Conservation (phyloP, 2,797 vertebrate species). For the Spinus olivaceus region DNA sequence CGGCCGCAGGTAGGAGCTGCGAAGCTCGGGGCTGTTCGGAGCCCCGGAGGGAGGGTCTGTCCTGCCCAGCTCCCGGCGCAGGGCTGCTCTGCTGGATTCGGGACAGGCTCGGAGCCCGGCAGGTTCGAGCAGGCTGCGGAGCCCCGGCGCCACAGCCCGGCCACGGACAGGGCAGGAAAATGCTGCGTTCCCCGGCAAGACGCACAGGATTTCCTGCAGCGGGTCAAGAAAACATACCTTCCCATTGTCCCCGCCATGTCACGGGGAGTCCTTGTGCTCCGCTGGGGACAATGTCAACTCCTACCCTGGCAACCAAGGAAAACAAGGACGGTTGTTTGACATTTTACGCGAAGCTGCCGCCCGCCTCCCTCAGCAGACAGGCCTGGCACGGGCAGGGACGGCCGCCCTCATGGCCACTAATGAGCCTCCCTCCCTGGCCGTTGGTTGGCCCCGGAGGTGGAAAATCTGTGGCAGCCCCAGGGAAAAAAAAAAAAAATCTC, state of each 20-base stretch:
- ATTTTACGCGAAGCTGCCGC: background rate
- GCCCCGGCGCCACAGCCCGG: background rate
- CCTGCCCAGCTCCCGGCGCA: background rate
- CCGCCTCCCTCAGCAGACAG: background rate
- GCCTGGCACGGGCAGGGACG: background rate
- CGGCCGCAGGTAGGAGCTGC: background rate
- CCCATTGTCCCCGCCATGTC: slow-evolving; percentile 67
- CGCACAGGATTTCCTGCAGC: slow-evolving; percentile 77
- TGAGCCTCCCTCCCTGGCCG: background rate
- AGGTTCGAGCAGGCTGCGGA: background rate
- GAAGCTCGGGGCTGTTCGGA: background rate
- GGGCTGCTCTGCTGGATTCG: background rate
- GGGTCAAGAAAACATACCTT: slow-evolving; percentile 76
- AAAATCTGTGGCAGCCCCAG: slow-evolving; percentile 7
- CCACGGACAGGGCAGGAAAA: slow-evolving; percentile 46
- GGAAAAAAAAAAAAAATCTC: background rate
- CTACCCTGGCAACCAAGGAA: slow-evolving; percentile 60
- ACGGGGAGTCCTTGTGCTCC: slow-evolving; percentile 51
- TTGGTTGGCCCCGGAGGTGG: slow-evolving; percentile 4
- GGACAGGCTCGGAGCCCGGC: background rate
- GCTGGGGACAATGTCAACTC: slow-evolving; percentile 32
- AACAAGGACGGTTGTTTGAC: slow-evolving; percentile 36
- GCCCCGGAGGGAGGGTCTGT: fast-evolving
- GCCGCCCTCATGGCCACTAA: background rate
- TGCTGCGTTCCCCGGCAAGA: slow-evolving; percentile 50